Percentiles rank a stretch among this genome's conserved stretches.
Evolutionary conservation across 2,888 invertebrate species (phyloP).

Genomic region (Quadroppia sp.): DNA sequence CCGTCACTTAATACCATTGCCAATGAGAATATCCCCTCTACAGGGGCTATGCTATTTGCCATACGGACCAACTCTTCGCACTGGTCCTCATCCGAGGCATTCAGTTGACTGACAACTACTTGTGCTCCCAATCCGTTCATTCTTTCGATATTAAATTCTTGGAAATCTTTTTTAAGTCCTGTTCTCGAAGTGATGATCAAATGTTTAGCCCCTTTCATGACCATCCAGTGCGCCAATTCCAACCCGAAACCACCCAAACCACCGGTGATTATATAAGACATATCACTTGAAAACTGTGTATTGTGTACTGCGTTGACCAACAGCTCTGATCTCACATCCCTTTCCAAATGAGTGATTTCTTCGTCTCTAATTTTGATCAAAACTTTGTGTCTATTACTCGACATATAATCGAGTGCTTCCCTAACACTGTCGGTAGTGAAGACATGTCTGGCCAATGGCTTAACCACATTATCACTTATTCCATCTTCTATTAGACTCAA

Average conservation of each 20-base stretch:
- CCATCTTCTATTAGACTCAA: not conserved
- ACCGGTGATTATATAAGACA: conserved; percentile 59
- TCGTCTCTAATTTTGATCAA: not conserved
- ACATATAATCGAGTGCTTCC: not conserved
- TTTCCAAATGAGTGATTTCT: not conserved
- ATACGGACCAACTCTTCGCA: conserved; percentile 61
- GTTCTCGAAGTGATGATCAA: conserved; percentile 82
- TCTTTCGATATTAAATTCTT: conserved; percentile 72
- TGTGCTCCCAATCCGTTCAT: conserved; percentile 60
- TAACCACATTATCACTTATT: conserved; percentile 4
- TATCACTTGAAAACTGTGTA: conserved; percentile 47
- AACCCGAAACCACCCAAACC: conserved; percentile 96
- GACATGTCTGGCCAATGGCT: conserved; percentile 58
- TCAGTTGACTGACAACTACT: not conserved
- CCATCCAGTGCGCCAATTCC: conserved; percentile 85
- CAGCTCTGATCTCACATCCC: too few species aligned
- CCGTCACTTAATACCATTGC: conserved; percentile 77
- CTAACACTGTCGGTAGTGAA: conserved; percentile 65
- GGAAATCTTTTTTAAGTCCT: conserved; percentile 87
- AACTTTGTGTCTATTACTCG: not conserved
- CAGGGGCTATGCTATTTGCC: conserved; percentile 64
- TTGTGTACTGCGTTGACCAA: too few species aligned
- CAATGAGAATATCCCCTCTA: conserved; percentile 87
- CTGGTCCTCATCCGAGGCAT: conserved; percentile 55
- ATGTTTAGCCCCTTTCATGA: conserved; percentile 75